phyloP scores from a whole-genome alignment of 2,888 invertebrate genomes.

The Teleiodes luculella region DNA sequence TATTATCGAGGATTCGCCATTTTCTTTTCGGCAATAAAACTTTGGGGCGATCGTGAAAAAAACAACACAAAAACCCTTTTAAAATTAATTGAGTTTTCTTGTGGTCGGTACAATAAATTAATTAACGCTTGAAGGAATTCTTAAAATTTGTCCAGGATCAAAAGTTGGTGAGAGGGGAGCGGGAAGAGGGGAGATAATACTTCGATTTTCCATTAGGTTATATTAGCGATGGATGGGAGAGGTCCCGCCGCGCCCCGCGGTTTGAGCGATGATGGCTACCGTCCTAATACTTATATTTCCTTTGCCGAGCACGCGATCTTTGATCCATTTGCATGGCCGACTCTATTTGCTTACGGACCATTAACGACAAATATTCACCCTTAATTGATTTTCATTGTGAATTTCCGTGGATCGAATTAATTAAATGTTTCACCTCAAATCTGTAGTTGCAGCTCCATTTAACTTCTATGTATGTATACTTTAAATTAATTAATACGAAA shows the following conservation, averaged over 20 bases:
- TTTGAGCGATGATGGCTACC: constrained; percentile 54
- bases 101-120: constrained; percentile 76
- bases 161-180: constrained; percentile 54
- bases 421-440: constrained; percentile 59
- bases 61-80: constrained; percentile 79
- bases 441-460: constrained; percentile 38
- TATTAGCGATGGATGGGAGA: constrained; percentile 71
- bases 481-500: too few species aligned
- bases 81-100: constrained; percentile 79
- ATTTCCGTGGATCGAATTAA: constrained; percentile 65
- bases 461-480: constrained; percentile 55
- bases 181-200: constrained; percentile 60
- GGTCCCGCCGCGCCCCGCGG: constrained; percentile 54
- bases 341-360: constrained; percentile 66
- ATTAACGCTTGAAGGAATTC: constrained; percentile 76
- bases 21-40: constrained; percentile 53
- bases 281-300: constrained; percentile 72
- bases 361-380: constrained; percentile 61
- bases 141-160: constrained; percentile 76
- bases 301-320: constrained; percentile 74
- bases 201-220: constrained; percentile 77
- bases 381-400: constrained; percentile 69
- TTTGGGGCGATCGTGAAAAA: constrained; percentile 59
- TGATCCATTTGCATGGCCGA: constrained; percentile 70
- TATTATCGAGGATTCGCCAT: constrained; percentile 61